Conservation (phyloP, 2,113 vertebrate species). For the Phycodurus eques region DNA sequence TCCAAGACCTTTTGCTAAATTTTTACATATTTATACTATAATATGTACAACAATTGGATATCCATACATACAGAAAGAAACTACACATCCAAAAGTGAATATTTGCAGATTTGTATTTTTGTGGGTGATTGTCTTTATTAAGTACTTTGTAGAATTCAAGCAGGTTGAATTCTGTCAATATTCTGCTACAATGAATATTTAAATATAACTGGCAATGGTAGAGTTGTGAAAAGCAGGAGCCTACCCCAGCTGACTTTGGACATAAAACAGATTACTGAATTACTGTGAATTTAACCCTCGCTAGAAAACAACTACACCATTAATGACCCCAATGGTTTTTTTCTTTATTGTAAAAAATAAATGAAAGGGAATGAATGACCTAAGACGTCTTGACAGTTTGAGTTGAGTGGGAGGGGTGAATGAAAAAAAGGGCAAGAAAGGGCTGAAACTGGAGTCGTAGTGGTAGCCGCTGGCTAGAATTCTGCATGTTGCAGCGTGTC, state of each 20-base stretch:
- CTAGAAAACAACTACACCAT: background rate
- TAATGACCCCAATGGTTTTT: background rate
- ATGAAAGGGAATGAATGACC: background rate
- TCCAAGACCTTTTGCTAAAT: no score
- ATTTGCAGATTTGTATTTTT: no score
- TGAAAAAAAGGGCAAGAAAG: background rate
- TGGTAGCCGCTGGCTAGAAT: background rate
- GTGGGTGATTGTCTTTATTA: no score
- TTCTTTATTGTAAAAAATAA: background rate
- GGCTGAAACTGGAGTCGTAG: background rate
- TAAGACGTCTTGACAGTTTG: background rate
- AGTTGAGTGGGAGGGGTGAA: background rate
- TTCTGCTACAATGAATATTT: background rate
- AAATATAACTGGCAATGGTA: no score
- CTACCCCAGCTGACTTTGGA: background rate
- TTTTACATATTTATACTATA: no score
- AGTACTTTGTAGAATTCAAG: no score
- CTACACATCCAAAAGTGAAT: no score
- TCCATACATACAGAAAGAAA: no score
- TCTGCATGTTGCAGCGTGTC: background rate
- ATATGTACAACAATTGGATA: no score
- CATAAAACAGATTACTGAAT: no score
- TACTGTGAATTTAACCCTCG: background rate
- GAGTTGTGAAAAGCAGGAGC: background rate
- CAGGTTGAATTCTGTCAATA: background rate